Conservation (phyloP, 2,888 invertebrate genomes). For the Oxytorus armatus region DNA sequence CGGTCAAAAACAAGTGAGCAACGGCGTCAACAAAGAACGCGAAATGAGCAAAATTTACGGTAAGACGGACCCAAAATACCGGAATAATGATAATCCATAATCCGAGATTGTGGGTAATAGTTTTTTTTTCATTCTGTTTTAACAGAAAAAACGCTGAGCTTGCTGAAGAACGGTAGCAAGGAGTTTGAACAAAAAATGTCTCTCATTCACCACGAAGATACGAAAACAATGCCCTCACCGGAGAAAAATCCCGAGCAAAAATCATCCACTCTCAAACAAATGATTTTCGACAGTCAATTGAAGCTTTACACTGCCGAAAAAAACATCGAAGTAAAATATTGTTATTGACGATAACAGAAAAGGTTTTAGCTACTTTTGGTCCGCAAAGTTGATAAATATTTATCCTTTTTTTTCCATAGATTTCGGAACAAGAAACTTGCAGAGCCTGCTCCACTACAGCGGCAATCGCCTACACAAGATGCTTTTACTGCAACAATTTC, state of each 20-base stretch:
- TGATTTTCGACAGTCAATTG: slow-evolving; percentile 74
- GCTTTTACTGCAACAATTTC: slow-evolving; percentile 77
- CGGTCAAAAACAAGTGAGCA: slow-evolving; percentile 75
- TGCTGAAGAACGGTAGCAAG: slow-evolving; percentile 76
- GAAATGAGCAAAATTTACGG: slow-evolving; percentile 79
- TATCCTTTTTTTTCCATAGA: slow-evolving; percentile 59
- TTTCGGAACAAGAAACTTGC: slow-evolving; percentile 70
- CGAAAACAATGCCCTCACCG: slow-evolving; percentile 44
- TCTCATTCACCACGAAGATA: slow-evolving; percentile 49
- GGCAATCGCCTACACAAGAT: slow-evolving; percentile 68
- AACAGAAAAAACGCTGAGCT: slow-evolving; percentile 75
- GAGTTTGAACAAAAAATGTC: slow-evolving; percentile 69
- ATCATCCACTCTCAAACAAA: slow-evolving; percentile 73
- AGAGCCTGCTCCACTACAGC: slow-evolving; percentile 72
- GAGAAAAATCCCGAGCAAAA: slow-evolving; percentile 32
- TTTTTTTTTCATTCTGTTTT: slow-evolving; percentile 50
- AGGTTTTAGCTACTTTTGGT: background rate
- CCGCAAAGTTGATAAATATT: background rate
- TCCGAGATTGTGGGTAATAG: background rate
- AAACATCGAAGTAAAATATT: slow-evolving; percentile 69
- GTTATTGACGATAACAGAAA: background rate
- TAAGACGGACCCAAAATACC: slow-evolving; percentile 60
- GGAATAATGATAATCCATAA: background rate
- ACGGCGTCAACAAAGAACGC: slow-evolving; percentile 74
- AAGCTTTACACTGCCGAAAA: slow-evolving; percentile 71